Evolutionary conservation across 2,113 vertebrate species (phyloP), one percentile per base, ranked within the genome.

Genomic region (Centropus bengalensis): DNA sequence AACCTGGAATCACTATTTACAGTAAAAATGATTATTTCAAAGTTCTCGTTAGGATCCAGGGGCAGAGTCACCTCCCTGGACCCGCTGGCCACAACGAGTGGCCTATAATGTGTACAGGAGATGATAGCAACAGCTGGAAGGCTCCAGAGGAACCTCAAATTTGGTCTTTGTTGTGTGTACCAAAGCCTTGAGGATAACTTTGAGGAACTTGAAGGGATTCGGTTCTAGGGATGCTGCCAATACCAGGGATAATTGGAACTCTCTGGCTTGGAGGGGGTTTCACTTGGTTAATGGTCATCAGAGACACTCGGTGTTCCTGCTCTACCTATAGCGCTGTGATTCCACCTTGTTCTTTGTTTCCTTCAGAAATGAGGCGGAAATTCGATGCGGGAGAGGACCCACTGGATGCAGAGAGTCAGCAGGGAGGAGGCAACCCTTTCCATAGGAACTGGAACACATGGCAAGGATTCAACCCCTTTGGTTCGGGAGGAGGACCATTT

Each of bases 371-470:
- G 99, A 98, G 99, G 94, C 98, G 98, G 84, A 99, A 99, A 94
- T 99, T 99, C 79, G 99, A 99, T 28, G 98, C 99, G 0, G 99
- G 99, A 21, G 99, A 99, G 94, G 99, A 99, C 56, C 99, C 99
- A 22, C 94, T 99, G 97, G 99, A 99, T 76, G 99, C 99, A 0
- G 99, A 99, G 97, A 99, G 98, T 82, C 99, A 99, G 83, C 99
- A 99, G 91, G 99, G 98, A 0, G 98, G 98, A 4, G 98, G 98
- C 55, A 98, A 96, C 88, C 98, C 98, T 79, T 99, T 99, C 95
- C 98, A 99, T 23, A 97, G 98, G 76, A 98, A 98, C 73, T 99
- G 98, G 98, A 98, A 99, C 47, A 98, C 98, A 1, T 99, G 98
- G 98, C 99, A 99, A 94, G 99, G 99, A 40, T 99, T 99, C 94